These are phyloP conservation scores for Zoanthus gigantus DNA, from an alignment of 92 coral and sea anemone species.

Conservation along the genomic window DNA sequence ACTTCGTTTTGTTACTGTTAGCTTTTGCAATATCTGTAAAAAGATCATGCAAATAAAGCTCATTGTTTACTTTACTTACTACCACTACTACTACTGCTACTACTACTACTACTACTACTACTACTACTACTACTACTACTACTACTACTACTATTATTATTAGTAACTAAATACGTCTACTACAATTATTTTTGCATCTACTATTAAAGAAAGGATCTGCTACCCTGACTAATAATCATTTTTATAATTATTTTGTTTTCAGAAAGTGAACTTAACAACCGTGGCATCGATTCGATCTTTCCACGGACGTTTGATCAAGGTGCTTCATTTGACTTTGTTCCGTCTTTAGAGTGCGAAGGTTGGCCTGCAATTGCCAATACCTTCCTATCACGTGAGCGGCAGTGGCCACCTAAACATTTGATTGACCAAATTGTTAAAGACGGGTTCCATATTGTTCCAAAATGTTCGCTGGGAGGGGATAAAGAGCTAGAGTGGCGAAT, in stretches of 20 bases:
- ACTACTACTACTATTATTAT: not conserved
- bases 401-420: slow-evolving; percentile 33
- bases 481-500: slow-evolving; percentile 58
- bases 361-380: slow-evolving; percentile 54
- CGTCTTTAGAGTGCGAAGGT: slow-evolving; percentile 48
- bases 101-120: slow-evolving; percentile 5
- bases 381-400: slow-evolving; percentile 51
- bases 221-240: not conserved
- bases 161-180: not conserved
- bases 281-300: not conserved
- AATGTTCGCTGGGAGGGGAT: slow-evolving; percentile 39
- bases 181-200: not conserved
- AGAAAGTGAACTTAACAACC: not conserved
- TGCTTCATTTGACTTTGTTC: slow-evolving; percentile 13
- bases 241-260: not conserved
- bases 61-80: not conserved
- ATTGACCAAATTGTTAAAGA: slow-evolving; percentile 18
- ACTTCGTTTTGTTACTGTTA: no score
- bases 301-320: not conserved
- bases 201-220: not conserved
- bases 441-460: slow-evolving; percentile 53
- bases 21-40: no score
- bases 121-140: not conserved
- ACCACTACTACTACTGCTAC: not conserved
- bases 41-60: no score